A percentile compares a stretch with the other conserved stretches of the same genome.
Conservation (phyloP, 2,888 invertebrate genomes). For the Machimus atricapillus region DNA sequence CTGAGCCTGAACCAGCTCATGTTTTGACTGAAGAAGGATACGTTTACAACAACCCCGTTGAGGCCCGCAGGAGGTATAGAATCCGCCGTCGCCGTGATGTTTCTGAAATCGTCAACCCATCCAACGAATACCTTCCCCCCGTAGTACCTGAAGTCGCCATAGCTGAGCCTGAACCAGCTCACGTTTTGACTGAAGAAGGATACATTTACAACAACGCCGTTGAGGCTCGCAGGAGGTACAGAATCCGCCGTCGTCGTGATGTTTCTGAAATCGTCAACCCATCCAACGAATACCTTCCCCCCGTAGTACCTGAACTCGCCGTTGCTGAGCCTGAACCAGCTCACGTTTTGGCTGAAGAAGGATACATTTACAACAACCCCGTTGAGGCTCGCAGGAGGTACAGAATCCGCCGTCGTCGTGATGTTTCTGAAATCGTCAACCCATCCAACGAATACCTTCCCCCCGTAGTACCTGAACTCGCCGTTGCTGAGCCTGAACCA, state of each 20-base stretch:
- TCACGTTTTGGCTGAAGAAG: not conserved
- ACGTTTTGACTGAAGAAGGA: not conserved
- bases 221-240: constrained; percentile 1
- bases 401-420: constrained; percentile 25
- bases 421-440: constrained; percentile 8
- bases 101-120: not conserved
- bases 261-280: constrained; percentile 5
- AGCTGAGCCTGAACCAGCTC: not conserved
- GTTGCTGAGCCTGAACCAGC: constrained; percentile 1
- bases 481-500: not conserved
- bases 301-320: not conserved
- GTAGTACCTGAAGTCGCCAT: not conserved
- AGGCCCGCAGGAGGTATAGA: constrained; percentile 10
- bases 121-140: constrained; percentile 26
- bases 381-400: not conserved
- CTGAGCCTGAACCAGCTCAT: constrained; percentile 9
- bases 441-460: constrained; percentile 1
- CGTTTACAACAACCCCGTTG: not conserved
- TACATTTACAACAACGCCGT: not conserved
- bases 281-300: constrained; percentile 17
- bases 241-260: constrained; percentile 23
- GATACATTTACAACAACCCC: constrained; percentile 5
- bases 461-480: not conserved
- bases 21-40: constrained; percentile 1
- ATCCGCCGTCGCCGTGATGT: constrained; percentile 25